Conservation (phyloP, 64 coral and sea anemone species). For the Platygyra sinensis region DNA sequence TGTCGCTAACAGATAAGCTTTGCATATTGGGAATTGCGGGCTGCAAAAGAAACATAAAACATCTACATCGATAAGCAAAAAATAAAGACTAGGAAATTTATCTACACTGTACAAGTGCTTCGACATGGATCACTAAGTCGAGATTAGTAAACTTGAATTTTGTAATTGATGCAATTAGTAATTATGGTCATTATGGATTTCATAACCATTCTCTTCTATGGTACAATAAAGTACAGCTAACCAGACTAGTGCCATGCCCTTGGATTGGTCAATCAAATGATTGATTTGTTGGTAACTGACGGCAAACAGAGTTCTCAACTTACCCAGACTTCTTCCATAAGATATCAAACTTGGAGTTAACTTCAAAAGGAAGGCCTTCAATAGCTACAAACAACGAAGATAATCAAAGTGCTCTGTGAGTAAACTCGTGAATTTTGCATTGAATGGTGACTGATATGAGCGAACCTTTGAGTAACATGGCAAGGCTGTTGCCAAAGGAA, state of each 20-base stretch:
- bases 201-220: too few relatives aligned
- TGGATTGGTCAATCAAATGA: not conserved
- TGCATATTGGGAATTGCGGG: constrained; percentile 19
- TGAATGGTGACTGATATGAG: too few relatives aligned
- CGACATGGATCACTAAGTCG: too few relatives aligned
- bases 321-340: constrained; percentile 67
- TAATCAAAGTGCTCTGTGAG: not conserved
- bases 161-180: too few relatives aligned
- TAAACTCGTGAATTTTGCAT: too few relatives aligned
- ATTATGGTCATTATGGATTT: too few relatives aligned
- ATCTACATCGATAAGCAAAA: not conserved
- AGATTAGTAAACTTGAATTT: too few relatives aligned
- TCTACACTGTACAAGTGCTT: too few relatives aligned
- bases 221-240: not conserved
- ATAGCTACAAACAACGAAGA: constrained; percentile 27
- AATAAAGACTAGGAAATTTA: too few relatives aligned
- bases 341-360: constrained; percentile 67
- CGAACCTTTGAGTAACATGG: too few relatives aligned
- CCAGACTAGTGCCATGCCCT: not conserved
- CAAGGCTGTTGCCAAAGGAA: too few relatives aligned
- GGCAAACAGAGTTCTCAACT: not conserved
- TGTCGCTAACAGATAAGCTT: constrained; percentile 39
- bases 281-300: not conserved
- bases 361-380: constrained; percentile 63
- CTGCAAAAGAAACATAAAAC: not conserved